Evolutionary conservation across 2,797 vertebrate species (phyloP), one percentile per base, ranked within the genome.

Genomic region (Platalea minor): DNA sequence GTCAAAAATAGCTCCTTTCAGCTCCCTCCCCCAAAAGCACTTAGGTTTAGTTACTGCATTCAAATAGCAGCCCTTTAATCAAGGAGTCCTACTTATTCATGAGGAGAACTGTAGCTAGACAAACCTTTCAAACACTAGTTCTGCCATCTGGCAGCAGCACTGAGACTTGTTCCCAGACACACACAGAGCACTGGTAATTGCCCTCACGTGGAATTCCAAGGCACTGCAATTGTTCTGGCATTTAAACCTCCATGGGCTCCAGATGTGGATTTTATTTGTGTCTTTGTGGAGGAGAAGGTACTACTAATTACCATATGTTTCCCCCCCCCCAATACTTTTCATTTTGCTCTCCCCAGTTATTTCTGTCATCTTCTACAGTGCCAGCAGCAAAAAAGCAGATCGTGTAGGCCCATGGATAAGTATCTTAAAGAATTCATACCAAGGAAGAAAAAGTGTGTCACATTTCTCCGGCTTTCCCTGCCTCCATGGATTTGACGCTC

Each of bases 191-290:
- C 77, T 73, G 61, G 53, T 87, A 95, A 94, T 96, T 96, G 95
- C 95, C 96, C 96, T 96, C 96, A 95, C 85, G 85, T 92, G 96
- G 96, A 95, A 95, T 88, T 93, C 78, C 65, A 89, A 91, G 91
- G 94, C 94, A 97, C 65, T 95, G 89, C 94, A 96, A 94, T 89
- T 93, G 94, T 86, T 93, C 65, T 83, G 84, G 69, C 85, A 92
- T 86, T 95, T 88, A 91, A 93, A 91, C 57, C 87, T 94, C 83
- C 73, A 37, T 1, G 65, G 77, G 57, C 69, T 93, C 92, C 93
- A 95, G 91, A 92, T 95, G 92, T 61, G 72, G 41, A 82, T 78
- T 91, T 82, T 72, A 75, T 72, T 88, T 85, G 51, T 50, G 17
- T 85, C 68, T 80, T 85, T 51, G 54, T 51, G 25, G 29, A 25